These are phyloP conservation scores for Drosophila pseudoobscura DNA, from an alignment of 1,140 invertebrate genomes.

Conservation along the genomic window DNA sequence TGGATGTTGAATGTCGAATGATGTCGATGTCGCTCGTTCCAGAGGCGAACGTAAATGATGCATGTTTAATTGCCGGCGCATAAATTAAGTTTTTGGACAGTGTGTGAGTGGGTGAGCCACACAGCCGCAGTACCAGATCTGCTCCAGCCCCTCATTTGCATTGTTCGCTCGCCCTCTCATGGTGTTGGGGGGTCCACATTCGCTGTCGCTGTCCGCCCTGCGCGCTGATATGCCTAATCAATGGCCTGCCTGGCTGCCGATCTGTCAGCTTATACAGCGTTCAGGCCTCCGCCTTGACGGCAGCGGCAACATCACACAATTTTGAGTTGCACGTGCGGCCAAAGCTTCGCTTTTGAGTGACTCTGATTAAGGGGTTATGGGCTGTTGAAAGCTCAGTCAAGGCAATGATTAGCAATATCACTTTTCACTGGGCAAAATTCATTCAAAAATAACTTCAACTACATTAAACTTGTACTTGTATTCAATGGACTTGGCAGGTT, in stretches of 20 bases:
- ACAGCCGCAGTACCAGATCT: slow-evolving; percentile 12
- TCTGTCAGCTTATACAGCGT: slow-evolving; percentile 18
- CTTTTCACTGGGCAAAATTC: no score
- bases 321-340: no score
- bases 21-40: slow-evolving; percentile 49
- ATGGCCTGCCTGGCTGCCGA: slow-evolving; percentile 2
- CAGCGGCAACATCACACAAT: slow-evolving; percentile 29
- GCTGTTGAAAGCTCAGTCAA: neutral
- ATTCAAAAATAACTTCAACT: no score
- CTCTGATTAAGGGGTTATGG: neutral
- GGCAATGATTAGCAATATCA: no score
- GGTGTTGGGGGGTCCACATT: slow-evolving; percentile 8
- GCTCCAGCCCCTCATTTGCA: slow-evolving; percentile 49
- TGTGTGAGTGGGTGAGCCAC: slow-evolving; percentile 32
- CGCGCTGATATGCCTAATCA: slow-evolving; percentile 31
- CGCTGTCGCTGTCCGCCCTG: neutral
- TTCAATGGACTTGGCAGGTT: no score
- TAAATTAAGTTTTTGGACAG: slow-evolving; percentile 74
- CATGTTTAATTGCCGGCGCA: slow-evolving; percentile 80
- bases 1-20: slow-evolving; percentile 45
- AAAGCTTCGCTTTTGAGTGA: neutral
- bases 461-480: no score
- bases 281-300: slow-evolving; percentile 5
- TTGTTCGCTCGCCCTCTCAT: slow-evolving; percentile 21
- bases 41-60: slow-evolving; percentile 73